These are phyloP conservation scores for Microcebus murinus DNA, from an alignment of 2,113 vertebrate genomes.

Conservation along the genomic window DNA sequence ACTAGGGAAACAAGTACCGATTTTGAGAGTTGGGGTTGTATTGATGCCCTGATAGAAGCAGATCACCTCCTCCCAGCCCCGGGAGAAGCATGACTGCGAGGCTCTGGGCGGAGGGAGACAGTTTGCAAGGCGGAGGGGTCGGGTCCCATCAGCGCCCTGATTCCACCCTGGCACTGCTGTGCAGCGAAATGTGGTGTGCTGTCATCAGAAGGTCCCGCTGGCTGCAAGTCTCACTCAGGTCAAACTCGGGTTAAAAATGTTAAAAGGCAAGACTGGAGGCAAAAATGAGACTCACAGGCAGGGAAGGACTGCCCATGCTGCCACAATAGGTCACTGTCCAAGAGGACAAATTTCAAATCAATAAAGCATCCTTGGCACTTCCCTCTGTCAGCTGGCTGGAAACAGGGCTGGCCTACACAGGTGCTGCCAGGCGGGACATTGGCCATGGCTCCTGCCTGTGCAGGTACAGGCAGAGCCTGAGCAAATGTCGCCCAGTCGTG, in stretches of 20 bases:
- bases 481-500: background rate
- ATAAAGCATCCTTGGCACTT: background rate
- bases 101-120: background rate
- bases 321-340: background rate
- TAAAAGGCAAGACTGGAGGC: background rate
- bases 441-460: background rate
- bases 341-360: background rate
- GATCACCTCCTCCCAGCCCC: background rate
- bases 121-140: background rate
- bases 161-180: background rate
- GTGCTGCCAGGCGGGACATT: background rate
- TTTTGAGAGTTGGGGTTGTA: background rate
- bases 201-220: background rate
- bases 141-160: background rate
- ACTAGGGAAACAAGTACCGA: background rate
- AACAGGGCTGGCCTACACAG: background rate
- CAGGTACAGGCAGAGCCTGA: background rate
- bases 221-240: background rate
- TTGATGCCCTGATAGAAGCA: background rate
- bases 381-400: background rate
- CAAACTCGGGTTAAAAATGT: background rate
- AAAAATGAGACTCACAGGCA: background rate
- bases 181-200: background rate
- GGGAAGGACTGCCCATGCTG: background rate
- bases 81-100: background rate